A percentile compares a stretch with the other conserved stretches of the same genome.
phyloP scores from a whole-genome alignment of 2,113 vertebrate genomes.

The Hemicordylus capensis region DNA sequence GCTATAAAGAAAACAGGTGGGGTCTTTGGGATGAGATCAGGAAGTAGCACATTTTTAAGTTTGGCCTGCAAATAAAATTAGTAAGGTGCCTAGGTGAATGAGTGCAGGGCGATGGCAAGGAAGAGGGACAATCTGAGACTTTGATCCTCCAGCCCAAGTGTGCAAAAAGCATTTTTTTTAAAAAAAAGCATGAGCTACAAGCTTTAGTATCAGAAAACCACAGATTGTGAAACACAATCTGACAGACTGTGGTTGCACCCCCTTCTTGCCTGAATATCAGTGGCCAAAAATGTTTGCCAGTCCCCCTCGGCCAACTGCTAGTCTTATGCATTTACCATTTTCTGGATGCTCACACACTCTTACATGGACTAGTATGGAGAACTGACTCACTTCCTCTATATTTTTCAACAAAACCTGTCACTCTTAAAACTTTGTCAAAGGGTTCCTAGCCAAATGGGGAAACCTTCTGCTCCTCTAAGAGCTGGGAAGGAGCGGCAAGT shows the following conservation, averaged over 20 bases:
- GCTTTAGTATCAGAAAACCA: background rate
- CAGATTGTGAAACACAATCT: too few species aligned
- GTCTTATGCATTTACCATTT: background rate
- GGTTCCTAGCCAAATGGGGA: fast-evolving
- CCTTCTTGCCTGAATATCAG: background rate
- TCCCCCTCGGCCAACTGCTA: background rate
- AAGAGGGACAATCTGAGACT: background rate
- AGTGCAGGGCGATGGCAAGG: background rate
- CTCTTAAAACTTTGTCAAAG: background rate
- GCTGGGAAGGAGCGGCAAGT: background rate
- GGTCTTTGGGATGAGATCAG: background rate
- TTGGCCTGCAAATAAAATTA: background rate
- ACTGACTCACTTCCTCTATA: too few species aligned
- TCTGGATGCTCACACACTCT: background rate
- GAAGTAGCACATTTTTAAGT: background rate
- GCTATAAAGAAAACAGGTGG: background rate
- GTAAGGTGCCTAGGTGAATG: background rate
- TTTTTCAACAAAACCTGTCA: background rate
- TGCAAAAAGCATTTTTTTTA: background rate
- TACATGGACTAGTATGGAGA: background rate
- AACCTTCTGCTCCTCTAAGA: background rate
- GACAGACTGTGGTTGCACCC: background rate
- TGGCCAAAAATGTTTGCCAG: background rate
- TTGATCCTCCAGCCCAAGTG: background rate
- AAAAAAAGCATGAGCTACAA: background rate